phyloP scores from a whole-genome alignment of 2,113 vertebrate species.

The Ageneiosus marmoratus region DNA sequence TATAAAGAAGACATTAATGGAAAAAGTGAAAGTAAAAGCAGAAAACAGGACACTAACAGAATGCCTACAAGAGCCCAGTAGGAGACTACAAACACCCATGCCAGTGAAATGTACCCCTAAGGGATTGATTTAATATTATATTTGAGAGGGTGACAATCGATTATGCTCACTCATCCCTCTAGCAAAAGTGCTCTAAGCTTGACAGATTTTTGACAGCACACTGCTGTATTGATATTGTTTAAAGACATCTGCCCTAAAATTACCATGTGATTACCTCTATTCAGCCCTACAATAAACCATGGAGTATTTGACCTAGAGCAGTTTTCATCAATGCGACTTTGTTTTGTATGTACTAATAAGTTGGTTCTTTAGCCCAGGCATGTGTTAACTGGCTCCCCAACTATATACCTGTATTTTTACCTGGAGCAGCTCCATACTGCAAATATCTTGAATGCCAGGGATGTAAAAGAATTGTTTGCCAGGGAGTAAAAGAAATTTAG shows the following conservation, averaged over 20 bases:
- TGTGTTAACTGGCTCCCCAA: constrained; percentile 57
- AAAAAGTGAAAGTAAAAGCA: not conserved
- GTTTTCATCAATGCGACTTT: constrained; percentile 37
- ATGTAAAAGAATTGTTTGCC: constrained; percentile 19
- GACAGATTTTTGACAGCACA: constrained; percentile 35
- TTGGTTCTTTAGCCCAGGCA: constrained; percentile 41
- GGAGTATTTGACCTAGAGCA: constrained; percentile 51
- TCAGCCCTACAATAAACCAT: constrained; percentile 50
- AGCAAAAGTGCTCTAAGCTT: not conserved
- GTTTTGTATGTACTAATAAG: constrained; percentile 38
- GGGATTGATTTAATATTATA: not conserved
- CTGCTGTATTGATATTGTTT: constrained; percentile 40
- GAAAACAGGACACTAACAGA: not conserved
- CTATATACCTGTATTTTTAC: constrained; percentile 37
- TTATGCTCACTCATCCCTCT: constrained; percentile 4
- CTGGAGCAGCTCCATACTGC: constrained; percentile 25
- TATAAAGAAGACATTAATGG: not conserved
- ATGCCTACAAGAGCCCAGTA: not conserved
- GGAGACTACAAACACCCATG: not conserved
- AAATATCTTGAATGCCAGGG: constrained; percentile 30
- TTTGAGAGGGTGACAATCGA: not conserved
- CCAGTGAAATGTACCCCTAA: not conserved
- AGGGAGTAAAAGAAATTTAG: constrained; percentile 9
- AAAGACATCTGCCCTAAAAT: constrained; percentile 19
- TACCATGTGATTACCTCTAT: constrained; percentile 49